Base-by-base conservation (phyloP, 2,888 invertebrate species). In the Andrena haemorrhoa region DNA sequence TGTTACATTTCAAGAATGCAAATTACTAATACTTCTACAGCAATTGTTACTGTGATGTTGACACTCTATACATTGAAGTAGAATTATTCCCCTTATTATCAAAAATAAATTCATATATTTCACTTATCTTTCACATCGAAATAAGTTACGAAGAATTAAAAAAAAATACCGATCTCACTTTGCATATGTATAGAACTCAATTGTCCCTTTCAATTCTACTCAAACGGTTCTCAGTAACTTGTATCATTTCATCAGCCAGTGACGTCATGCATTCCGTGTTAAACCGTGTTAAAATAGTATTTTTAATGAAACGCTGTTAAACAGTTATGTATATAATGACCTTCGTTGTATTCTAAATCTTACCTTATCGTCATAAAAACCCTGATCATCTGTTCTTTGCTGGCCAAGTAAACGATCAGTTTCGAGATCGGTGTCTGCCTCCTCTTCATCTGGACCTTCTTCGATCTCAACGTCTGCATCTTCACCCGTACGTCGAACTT, bases 341-440 rank as follows among this genome's bases (percentile, higher is more conserved):
- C 10, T 35, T n/a, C 1, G 33, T 49, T n/a, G 20, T 49, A 61
- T 31, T 53, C 26, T 33, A 53, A 60, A 23, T n/a, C 71, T 82
- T 90, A 97, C 97, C 95, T 98, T 98, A 87, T 98, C 98, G 91
- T 98, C 98, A 90, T 97, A 98, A 94, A 98, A 98, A 79, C 98
- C 98, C 93, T 98, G 97, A 94, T 98, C 98, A 90, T 98, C 98
- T n/a, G 98, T 97, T 87, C 98, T 95, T 94, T 99, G 98, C 93
- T 99, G 98, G 23, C 99, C 98, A 81, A 99, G 95, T 83, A 99
- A 95, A 90, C 99, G 95, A 94, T 99, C 99, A n/a, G 99, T 99
- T 95, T 99, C 99, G 89, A 99, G 96, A 94, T 99, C 99, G 0
- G 99, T 99, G 92, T 99, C 99, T 33, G 98, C 98, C 94, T 98